Evolutionary conservation across 2,797 vertebrate genomes (phyloP).

Genomic region (Chlorospingus semifuscus): DNA sequence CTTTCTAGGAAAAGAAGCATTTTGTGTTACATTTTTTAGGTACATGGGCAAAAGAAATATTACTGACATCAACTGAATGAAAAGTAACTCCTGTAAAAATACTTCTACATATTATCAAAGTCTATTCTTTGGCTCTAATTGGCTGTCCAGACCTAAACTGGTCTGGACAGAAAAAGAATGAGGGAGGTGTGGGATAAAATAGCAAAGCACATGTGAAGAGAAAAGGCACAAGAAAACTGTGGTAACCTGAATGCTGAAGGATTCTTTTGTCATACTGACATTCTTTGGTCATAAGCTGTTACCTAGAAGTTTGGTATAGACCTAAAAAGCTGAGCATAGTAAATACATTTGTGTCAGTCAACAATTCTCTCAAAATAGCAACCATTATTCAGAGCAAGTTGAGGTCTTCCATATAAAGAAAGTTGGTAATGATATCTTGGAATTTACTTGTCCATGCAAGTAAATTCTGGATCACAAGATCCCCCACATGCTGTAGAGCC

Average conservation of each 20-base stretch:
- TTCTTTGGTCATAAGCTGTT: not conserved
- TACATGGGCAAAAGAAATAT: not conserved
- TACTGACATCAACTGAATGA: not conserved
- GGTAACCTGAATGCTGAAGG: accelerated
- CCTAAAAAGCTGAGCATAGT: not conserved
- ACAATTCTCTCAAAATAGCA: not conserved
- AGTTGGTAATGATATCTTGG: accelerated
- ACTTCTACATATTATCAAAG: not conserved
- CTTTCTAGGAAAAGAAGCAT: constrained; percentile 35
- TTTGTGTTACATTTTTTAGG: not conserved
- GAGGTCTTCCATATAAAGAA: not conserved
- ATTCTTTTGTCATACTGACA: not conserved
- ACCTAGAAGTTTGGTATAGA: not conserved
- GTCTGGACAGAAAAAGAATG: not conserved
- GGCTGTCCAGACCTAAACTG: not conserved
- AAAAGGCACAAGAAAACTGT: not conserved
- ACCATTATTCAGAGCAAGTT: not conserved
- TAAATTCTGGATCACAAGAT: not conserved
- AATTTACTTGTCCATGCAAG: not conserved
- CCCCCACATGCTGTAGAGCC: not conserved
- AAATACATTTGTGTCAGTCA: not conserved
- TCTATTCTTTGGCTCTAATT: not conserved
- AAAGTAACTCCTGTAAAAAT: not conserved
- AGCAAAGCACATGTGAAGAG: not conserved
- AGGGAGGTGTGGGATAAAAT: not conserved